Evolutionary conservation across 2,888 invertebrate species (phyloP).

Genomic region (Stenolophus ochropezus): DNA sequence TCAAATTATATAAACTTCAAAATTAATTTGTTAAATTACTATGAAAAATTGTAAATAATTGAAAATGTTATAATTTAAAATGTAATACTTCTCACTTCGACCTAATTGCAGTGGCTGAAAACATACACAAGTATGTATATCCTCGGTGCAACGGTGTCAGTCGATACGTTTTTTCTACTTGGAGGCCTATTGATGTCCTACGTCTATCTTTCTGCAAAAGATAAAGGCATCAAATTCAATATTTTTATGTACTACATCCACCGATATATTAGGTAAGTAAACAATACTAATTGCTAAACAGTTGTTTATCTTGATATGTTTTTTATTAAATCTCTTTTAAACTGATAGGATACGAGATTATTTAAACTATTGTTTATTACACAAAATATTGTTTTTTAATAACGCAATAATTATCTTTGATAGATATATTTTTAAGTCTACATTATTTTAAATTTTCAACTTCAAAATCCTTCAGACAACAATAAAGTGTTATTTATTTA

Average conservation of each 20-base stretch:
- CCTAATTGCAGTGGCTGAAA: constrained; percentile 66
- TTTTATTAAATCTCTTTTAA: background rate
- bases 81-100: background rate
- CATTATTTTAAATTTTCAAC: too few species aligned
- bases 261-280: constrained; percentile 71
- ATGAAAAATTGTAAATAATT: background rate
- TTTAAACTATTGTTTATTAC: too few species aligned
- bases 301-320: background rate
- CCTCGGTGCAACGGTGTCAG: constrained; percentile 74
- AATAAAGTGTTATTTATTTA: too few species aligned
- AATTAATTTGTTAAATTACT: too few species aligned
- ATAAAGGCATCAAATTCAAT: constrained; percentile 68
- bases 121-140: constrained; percentile 64
- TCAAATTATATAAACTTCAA: too few species aligned
- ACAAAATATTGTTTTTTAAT: too few species aligned
- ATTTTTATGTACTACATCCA: constrained; percentile 71
- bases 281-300: background rate
- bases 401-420: too few species aligned
- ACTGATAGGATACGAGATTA: too few species aligned
- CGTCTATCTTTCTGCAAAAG: constrained; percentile 68
- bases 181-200: constrained; percentile 77
- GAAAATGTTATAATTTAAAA: background rate
- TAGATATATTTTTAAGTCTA: too few species aligned
- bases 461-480: too few species aligned
- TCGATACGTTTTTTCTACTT: constrained; percentile 80